These are phyloP conservation scores for Brotogeris chrysoptera DNA, from an alignment of 2,797 vertebrate genomes.

Conservation along the genomic window DNA sequence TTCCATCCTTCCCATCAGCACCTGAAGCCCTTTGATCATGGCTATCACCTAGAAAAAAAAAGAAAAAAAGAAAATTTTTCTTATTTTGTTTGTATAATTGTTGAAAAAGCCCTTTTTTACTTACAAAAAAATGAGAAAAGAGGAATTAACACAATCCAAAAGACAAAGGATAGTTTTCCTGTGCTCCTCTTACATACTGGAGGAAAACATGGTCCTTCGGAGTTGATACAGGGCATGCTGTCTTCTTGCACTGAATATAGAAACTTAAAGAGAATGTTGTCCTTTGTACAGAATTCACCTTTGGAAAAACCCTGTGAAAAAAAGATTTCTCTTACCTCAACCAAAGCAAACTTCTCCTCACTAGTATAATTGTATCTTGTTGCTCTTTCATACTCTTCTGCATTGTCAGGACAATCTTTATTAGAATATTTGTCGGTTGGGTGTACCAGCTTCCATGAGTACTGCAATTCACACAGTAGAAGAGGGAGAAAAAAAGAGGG, in stretches of 20 bases:
- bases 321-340: constrained; percentile 82
- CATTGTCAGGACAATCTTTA: constrained; percentile 97
- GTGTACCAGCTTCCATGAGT: constrained; percentile 97
- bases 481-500: neutral
- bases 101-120: neutral
- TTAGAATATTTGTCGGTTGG: constrained; percentile 99
- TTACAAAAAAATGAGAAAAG: neutral
- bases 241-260: neutral
- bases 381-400: constrained; percentile 95
- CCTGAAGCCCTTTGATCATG: constrained; percentile 98
- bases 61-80: neutral
- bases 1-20: constrained; percentile 98
- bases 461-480: constrained; percentile 73
- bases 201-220: neutral
- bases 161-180: neutral
- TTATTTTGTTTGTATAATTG: neutral
- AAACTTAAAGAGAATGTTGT: neutral
- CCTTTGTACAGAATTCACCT: neutral
- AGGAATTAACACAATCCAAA: neutral
- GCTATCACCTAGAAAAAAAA: constrained; percentile 87
- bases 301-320: neutral
- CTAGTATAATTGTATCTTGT: constrained; percentile 98
- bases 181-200: neutral
- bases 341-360: constrained; percentile 97
- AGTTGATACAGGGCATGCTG: neutral